phyloP scores from a whole-genome alignment of 2,797 vertebrate species.

The Ptychadena robeensis region DNA sequence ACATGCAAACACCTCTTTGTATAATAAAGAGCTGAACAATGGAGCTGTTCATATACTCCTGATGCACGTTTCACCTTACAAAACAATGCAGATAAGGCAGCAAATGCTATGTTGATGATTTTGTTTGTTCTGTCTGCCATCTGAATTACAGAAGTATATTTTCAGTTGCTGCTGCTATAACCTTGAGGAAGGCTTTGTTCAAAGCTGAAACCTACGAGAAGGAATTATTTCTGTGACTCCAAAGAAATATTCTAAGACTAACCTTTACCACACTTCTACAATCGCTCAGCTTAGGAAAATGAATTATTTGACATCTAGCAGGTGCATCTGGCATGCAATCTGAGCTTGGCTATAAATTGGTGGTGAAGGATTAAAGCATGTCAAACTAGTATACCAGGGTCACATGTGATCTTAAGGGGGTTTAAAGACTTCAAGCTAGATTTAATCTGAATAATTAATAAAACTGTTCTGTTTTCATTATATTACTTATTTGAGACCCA shows the following conservation, averaged over 20 bases:
- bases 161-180: constrained; percentile 39
- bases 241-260: not conserved
- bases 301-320: not conserved
- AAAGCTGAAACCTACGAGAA: not conserved
- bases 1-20: constrained; percentile 35
- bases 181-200: constrained; percentile 45
- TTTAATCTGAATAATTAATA: too few species aligned
- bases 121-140: constrained; percentile 45
- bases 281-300: not conserved
- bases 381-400: not conserved
- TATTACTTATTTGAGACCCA: too few species aligned
- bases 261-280: not conserved
- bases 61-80: constrained; percentile 49
- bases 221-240: not conserved
- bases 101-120: constrained; percentile 46
- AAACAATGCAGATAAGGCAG: constrained; percentile 43
- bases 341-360: not conserved
- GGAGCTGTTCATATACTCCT: constrained; percentile 7
- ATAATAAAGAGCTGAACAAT: constrained; percentile 15
- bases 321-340: not conserved
- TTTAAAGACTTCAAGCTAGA: not conserved
- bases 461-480: too few species aligned
- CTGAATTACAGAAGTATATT: constrained; percentile 53
- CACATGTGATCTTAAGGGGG: not conserved
- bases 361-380: not conserved